A percentile compares a stretch with the other conserved stretches of the same genome.
phyloP scores from a whole-genome alignment of 64 coral and sea anemone genomes.

The Montipora efflorescens region DNA sequence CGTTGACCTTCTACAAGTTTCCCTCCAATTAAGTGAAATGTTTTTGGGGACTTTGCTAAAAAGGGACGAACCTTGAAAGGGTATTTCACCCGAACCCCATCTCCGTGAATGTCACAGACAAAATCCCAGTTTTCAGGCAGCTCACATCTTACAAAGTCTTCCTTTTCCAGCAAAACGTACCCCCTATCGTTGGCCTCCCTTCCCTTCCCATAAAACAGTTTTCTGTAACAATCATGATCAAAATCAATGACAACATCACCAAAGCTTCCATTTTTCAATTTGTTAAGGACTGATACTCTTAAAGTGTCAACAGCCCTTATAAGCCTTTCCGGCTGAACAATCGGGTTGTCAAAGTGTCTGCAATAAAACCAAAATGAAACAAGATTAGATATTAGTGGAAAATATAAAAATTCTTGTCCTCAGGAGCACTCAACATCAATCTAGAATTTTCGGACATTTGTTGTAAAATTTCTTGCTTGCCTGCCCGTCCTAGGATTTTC shows the following conservation, averaged over 20 bases:
- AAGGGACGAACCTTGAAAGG: slow-evolving; percentile 21
- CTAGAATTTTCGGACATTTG: no score
- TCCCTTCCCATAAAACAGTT: slow-evolving; percentile 58
- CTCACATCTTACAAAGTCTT: slow-evolving; percentile 29
- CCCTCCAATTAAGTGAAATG: not conserved
- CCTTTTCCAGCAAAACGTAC: slow-evolving; percentile 27
- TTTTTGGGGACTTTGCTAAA: not conserved
- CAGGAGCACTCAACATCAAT: no score
- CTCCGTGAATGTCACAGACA: slow-evolving; percentile 11
- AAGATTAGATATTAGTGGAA: no score
- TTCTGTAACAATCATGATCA: slow-evolving; percentile 57
- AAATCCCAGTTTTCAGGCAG: slow-evolving; percentile 45
- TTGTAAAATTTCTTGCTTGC: no score
- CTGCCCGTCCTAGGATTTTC: no score
- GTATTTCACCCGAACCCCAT: slow-evolving; percentile 23
- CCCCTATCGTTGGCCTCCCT: slow-evolving; percentile 30
- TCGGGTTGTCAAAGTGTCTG: not conserved
- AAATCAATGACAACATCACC: slow-evolving; percentile 37
- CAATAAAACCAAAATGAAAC: not conserved
- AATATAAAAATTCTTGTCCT: no score
- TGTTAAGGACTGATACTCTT: not conserved
- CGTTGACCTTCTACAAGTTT: not conserved
- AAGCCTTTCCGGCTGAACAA: slow-evolving; percentile 9
- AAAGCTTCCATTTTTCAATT: not conserved
- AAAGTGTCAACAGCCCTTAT: not conserved